Conservation (phyloP, 37 sponge, comb jelly and placozoan genomes). For the Cliona cf. orientalis region DNA sequence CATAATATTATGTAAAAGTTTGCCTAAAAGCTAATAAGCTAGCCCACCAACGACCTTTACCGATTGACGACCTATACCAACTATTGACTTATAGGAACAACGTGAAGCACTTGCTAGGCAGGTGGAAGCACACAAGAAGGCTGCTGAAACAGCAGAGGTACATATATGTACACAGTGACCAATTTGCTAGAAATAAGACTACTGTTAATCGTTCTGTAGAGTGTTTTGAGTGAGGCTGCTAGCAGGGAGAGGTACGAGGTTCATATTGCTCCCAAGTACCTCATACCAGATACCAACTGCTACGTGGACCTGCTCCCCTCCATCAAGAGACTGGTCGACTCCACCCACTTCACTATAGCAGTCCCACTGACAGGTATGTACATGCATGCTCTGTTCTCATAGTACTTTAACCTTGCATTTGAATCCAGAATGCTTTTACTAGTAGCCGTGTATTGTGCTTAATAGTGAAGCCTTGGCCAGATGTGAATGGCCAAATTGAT, state of each 20-base stretch:
- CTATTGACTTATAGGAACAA: slow-evolving; percentile 29
- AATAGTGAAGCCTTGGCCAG: too few relatives aligned
- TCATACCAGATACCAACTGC: slow-evolving; percentile 90
- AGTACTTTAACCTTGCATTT: too few relatives aligned
- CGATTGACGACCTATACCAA: too few relatives aligned
- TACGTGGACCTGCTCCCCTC: slow-evolving; percentile 72
- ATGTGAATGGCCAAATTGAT: too few relatives aligned
- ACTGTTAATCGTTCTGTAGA: slow-evolving; percentile 1
- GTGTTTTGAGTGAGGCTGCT: slow-evolving; percentile 47
- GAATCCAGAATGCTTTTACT: too few relatives aligned
- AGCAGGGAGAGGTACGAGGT: slow-evolving; percentile 17
- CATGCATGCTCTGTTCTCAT: not conserved
- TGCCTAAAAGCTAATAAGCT: too few relatives aligned
- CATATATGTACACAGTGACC: not conserved
- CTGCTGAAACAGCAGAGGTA: slow-evolving; percentile 53
- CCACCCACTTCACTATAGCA: slow-evolving; percentile 55
- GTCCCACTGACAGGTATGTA: slow-evolving; percentile 77
- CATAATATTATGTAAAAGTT: too few relatives aligned
- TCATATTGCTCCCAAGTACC: slow-evolving; percentile 61
- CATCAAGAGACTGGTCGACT: slow-evolving; percentile 43
- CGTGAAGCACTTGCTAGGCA: slow-evolving; percentile 36
- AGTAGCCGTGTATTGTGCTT: too few relatives aligned
- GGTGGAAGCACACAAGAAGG: slow-evolving; percentile 19
- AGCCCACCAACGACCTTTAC: too few relatives aligned
- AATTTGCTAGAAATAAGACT: too few relatives aligned